These are phyloP conservation scores for Phalacrocorax carbo DNA, from an alignment of 2,113 vertebrate genomes.

Conservation along the genomic window DNA sequence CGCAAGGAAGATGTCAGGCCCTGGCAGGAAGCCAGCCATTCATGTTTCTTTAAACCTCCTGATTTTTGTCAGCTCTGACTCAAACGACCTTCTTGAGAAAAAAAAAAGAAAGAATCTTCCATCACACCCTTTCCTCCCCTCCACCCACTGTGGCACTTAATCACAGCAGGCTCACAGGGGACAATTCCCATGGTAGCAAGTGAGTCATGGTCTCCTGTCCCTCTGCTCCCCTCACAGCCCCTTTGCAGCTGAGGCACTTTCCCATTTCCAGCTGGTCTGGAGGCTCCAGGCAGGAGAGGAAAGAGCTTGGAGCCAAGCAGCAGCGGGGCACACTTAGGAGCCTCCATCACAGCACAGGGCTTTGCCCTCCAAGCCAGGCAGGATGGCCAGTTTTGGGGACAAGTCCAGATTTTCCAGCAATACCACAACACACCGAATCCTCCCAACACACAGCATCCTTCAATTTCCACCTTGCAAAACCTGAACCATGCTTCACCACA, in stretches of 20 bases:
- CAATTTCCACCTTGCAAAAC: not conserved
- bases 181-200: not conserved
- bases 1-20: conserved; percentile 28
- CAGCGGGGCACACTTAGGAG: not conserved
- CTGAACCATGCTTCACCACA: fast-evolving
- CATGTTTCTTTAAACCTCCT: not conserved
- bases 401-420: not conserved
- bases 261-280: not conserved
- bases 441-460: not conserved
- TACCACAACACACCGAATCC: not conserved
- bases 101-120: not conserved
- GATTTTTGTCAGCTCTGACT: conserved; percentile 50
- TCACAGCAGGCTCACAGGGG: not conserved
- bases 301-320: not conserved
- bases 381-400: not conserved
- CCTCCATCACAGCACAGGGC: fast-evolving
- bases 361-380: not conserved
- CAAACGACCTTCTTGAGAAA: not conserved
- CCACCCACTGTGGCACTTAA: conserved; percentile 2
- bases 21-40: conserved; percentile 55
- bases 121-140: conserved; percentile 49
- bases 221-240: not conserved
- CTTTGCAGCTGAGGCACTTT: not conserved
- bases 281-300: not conserved
- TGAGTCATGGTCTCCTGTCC: not conserved